Evolutionary conservation across 2,888 invertebrate genomes (phyloP), one percentile per base, ranked within the genome.

Genomic region (Holacanthella duospinosa): DNA sequence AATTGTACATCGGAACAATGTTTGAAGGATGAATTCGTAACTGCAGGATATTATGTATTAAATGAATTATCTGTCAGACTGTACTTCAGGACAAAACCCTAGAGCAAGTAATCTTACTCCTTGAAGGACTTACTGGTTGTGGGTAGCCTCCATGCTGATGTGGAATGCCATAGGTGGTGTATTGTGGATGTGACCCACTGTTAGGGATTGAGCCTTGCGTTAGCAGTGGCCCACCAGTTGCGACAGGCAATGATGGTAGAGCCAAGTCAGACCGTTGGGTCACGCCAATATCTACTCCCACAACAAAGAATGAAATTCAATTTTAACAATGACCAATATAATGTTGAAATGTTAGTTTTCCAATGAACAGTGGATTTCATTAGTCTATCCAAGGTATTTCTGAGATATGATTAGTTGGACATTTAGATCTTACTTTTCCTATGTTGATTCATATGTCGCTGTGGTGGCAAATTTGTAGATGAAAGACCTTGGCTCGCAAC

Each of bases 1-100:
- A 48, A 43, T 56, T 67, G 63, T 67, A 72, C 24, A 71, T 67
- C 1, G 67, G 66, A 64, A 71, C 66, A 29, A 68, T 62, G 29
- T 64, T 64, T 27, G 61, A 65, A 6, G 68, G 65, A 26, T 69
- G 63, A 43, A 69, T 64, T 26, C 67, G 53, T 66, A 69, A 9
- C 48, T 48, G 21, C 4, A 9, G 4, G 6, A n/a, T 48, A 48
- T n/a, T n/a, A n/a, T n/a, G n/a, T n/a, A n/a, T n/a, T n/a, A n/a
- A n/a, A 48, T 16, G 12, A 48, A 48, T 21, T 4, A 48, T 21
- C 4, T 48, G 12, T 21, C 48, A 48, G 48, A 21, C 4, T 21
- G 48, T n/a, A n/a, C n/a, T n/a, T n/a, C n/a, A n/a, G n/a, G n/a
- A n/a, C n/a, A n/a, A n/a, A n/a, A n/a, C n/a, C n/a, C n/a, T n/a